A percentile compares a stretch with the other conserved stretches of the same genome.
phyloP scores from a whole-genome alignment of 53 echinoderm and acorn worm genomes.

The Pentamera pediparva region DNA sequence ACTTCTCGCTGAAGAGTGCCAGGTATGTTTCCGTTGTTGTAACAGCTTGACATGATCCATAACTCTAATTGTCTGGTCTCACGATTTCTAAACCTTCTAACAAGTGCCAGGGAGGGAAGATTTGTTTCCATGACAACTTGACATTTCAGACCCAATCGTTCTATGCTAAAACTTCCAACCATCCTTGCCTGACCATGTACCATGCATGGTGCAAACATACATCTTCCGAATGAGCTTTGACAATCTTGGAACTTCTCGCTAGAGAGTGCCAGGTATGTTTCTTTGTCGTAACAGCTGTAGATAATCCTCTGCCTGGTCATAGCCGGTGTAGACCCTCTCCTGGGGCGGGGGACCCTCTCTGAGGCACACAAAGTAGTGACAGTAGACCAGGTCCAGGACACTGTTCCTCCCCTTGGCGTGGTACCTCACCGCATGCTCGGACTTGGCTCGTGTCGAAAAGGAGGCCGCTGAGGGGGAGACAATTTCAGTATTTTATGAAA shows the following conservation, averaged over 20 bases:
- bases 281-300: slow-evolving; percentile 53
- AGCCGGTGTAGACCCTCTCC: slow-evolving; percentile 63
- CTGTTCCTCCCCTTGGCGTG: slow-evolving; percentile 81
- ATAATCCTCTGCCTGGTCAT: slow-evolving; percentile 83
- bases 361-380: slow-evolving; percentile 71
- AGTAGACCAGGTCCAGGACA: slow-evolving; percentile 69
- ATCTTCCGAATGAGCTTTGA: too few species aligned
- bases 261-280: neutral
- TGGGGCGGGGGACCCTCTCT: slow-evolving; percentile 83
- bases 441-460: slow-evolving; percentile 63
- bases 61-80: too few species aligned
- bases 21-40: too few species aligned
- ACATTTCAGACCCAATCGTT: too few species aligned
- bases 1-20: too few species aligned
- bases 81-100: too few species aligned
- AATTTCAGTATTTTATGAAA: neutral
- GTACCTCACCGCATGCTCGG: slow-evolving; percentile 72
- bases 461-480: slow-evolving; percentile 59
- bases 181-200: too few species aligned
- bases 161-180: too few species aligned
- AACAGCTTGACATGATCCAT: too few species aligned
- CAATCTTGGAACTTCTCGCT: neutral
- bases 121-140: too few species aligned
- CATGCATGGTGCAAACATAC: too few species aligned
- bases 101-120: too few species aligned